Evolutionary conservation across 1,140 invertebrate genomes (phyloP), one percentile per base, ranked within the genome.

Genomic region (Homarus americanus): DNA sequence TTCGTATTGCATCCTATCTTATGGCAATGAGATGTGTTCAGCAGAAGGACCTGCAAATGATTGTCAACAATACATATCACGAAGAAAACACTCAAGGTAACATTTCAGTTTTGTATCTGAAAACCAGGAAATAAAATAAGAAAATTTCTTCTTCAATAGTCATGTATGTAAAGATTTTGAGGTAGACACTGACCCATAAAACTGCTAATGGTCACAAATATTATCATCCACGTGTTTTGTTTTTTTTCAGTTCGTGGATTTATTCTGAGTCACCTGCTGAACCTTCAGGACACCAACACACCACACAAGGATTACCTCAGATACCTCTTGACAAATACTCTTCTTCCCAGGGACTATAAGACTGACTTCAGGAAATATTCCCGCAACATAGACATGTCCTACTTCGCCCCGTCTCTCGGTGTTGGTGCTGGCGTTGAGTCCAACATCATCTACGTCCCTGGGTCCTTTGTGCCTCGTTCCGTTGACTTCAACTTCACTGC

Each of bases 61-160:
- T 90, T 32, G 40, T 83, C 32, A 34, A 32, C 0, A 83, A 44
- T n/a, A 83, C 84, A 28, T 83, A 66, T 90, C 49, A 49, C 88
- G 20, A 84, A 28, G 72, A 83, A n/a, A 84, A 90, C 73, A 90
- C 88, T 3, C 88, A 90, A 66, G 88, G 88, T 90, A 75, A 63
- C 36, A 24, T 28, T 2, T 32, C n/a, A 66, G 1, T 20, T 4
- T 66, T 5, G 24, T 66, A 7, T 66, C 4, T 66, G n/a, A 28
- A 28, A 66, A 7, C 53, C 20, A 63, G 53, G n/a, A n/a, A n/a
- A n/a, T n/a, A n/a, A n/a, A n/a, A n/a, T n/a, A n/a, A n/a, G n/a
- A n/a, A n/a, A n/a, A n/a, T n/a, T n/a, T n/a, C n/a, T n/a, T n/a
- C n/a, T n/a, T n/a, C n/a, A n/a, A n/a, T n/a, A n/a, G n/a, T n/a